Conservation (phyloP, 2,797 vertebrate genomes). For the Pangasius macronema region DNA sequence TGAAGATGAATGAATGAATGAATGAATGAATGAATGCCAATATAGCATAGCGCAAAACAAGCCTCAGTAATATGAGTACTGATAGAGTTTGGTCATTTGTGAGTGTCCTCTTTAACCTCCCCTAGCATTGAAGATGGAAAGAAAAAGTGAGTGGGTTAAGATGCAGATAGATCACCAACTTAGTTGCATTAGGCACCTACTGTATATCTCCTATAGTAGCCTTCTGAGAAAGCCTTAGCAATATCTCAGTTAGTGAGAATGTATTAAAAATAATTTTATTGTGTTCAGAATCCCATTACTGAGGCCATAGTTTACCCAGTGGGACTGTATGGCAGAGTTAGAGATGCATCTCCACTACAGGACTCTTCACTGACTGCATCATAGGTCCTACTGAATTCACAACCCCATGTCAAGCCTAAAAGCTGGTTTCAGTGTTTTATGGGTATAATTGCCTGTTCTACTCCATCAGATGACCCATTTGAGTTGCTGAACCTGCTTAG, state of each 20-base stretch:
- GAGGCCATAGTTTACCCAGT: conserved; percentile 29
- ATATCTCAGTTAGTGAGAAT: conserved; percentile 51
- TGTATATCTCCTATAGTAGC: conserved; percentile 42
- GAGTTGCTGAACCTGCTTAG: conserved; percentile 41
- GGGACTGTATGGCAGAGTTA: not conserved
- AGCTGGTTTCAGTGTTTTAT: conserved; percentile 47
- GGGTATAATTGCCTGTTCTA: conserved; percentile 46
- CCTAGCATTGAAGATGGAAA: conserved; percentile 38
- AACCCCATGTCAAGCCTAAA: conserved; percentile 32
- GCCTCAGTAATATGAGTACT: not conserved
- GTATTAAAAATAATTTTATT: conserved; percentile 37
- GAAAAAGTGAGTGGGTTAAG: not conserved
- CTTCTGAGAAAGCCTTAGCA: conserved; percentile 51
- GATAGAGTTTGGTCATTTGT: not conserved
- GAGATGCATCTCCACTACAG: conserved; percentile 6
- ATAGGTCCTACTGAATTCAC: conserved; percentile 26
- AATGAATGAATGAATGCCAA: not conserved
- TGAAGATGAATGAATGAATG: not conserved
- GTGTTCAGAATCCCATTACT: conserved; percentile 54
- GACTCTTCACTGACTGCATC: not conserved
- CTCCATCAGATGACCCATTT: conserved; percentile 32
- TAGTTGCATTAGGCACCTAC: conserved; percentile 38
- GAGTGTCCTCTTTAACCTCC: not conserved
- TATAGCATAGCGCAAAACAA: not conserved
- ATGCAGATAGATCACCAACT: conserved; percentile 46